Percentiles rank a stretch among this genome's conserved stretches.
These are phyloP conservation scores for Teinopalpus imperialis DNA, from an alignment of 2,888 invertebrate genomes.

Conservation along the genomic window DNA sequence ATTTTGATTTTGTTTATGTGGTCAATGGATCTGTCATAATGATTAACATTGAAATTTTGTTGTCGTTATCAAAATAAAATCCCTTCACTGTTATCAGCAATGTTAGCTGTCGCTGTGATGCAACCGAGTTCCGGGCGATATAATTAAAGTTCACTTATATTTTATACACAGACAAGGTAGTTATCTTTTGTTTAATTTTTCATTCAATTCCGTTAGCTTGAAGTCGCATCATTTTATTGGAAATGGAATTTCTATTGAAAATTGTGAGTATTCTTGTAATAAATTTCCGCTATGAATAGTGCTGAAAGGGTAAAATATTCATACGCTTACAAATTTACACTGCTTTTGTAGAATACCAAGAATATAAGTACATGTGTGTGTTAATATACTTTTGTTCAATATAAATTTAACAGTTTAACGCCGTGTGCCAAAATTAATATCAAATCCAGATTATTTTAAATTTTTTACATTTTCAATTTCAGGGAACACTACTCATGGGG, in stretches of 20 bases:
- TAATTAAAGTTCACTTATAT: conserved; percentile 14
- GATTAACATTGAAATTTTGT: conserved; percentile 12
- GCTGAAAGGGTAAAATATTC: too few relatives aligned
- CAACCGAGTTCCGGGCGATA: conserved; percentile 23
- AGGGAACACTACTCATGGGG: conserved; percentile 43
- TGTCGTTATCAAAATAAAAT: conserved; percentile 24
- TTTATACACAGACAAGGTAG: conserved; percentile 21
- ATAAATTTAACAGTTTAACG: too few relatives aligned
- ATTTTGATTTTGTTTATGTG: background rate
- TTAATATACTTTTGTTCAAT: too few relatives aligned
- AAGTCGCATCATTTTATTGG: background rate
- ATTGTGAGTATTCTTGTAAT: conserved; percentile 16
- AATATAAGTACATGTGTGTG: too few relatives aligned
- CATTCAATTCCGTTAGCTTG: background rate
- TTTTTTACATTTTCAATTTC: conserved; percentile 37
- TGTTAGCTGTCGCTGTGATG: conserved; percentile 23
- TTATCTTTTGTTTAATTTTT: conserved; percentile 3
- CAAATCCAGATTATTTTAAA: too few relatives aligned
- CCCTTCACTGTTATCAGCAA: conserved; percentile 21
- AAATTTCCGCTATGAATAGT: too few relatives aligned
- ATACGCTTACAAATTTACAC: too few relatives aligned
- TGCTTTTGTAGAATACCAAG: too few relatives aligned
- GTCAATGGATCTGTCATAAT: background rate
- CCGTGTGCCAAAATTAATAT: too few relatives aligned
- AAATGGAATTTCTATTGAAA: conserved; percentile 21